Evolutionary conservation across 1,140 invertebrate genomes (phyloP).

Genomic region (Drosophila ficusphila): DNA sequence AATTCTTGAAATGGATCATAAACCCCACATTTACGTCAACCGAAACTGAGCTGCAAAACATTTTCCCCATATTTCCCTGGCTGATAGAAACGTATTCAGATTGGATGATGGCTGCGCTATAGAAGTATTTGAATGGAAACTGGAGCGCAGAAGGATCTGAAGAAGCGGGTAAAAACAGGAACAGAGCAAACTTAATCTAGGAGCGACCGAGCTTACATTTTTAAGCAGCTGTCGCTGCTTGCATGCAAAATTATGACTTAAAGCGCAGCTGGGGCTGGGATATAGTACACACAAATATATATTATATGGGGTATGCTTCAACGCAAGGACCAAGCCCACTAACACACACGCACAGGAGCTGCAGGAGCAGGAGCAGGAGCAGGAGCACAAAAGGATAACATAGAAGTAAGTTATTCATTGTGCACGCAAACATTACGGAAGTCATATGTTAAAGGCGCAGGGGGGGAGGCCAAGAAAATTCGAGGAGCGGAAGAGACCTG

Average conservation of each 20-base stretch:
- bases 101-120: background rate
- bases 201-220: slow-evolving; percentile 66
- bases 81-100: background rate
- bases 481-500: slow-evolving; percentile 37
- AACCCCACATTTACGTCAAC: background rate
- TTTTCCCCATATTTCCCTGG: background rate
- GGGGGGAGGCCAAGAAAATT: slow-evolving; percentile 30
- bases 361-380: slow-evolving; percentile 6
- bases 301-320: slow-evolving; percentile 5
- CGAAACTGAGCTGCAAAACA: background rate
- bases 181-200: slow-evolving; percentile 62
- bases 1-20: no score
- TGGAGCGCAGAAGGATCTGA: background rate
- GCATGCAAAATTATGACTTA: slow-evolving; percentile 80
- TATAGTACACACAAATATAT: slow-evolving; percentile 5
- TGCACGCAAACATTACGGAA: slow-evolving; percentile 83
- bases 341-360: slow-evolving; percentile 10
- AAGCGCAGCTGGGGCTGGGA: slow-evolving; percentile 69
- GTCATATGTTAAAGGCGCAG: slow-evolving; percentile 77
- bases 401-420: slow-evolving; percentile 81
- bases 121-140: background rate
- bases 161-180: slow-evolving; percentile 2
- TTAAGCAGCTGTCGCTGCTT: slow-evolving; percentile 78
- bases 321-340: slow-evolving; percentile 12
- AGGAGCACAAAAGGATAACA: slow-evolving; percentile 74